phyloP scores from a whole-genome alignment of 2,113 vertebrate genomes.

The Arizona elegans region DNA sequence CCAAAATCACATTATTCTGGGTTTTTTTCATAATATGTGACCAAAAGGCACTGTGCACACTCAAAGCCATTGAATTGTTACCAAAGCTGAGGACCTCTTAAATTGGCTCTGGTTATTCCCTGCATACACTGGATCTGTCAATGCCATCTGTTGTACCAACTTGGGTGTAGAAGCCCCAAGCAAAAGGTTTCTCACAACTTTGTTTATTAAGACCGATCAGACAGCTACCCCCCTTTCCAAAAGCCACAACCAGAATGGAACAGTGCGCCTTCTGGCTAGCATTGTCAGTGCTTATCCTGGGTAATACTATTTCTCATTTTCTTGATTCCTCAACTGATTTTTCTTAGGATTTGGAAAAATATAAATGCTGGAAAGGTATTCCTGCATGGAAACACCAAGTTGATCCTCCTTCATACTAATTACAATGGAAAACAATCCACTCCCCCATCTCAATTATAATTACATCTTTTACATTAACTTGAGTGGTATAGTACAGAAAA shows the following conservation, averaged over 20 bases:
- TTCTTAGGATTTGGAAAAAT: background rate
- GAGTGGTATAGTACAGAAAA: background rate
- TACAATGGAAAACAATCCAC: background rate
- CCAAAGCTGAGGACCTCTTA: constrained; percentile 47
- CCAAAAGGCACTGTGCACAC: constrained; percentile 59
- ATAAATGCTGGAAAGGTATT: background rate
- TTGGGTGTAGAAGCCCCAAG: background rate
- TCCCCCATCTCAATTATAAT: background rate
- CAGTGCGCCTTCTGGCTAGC: background rate
- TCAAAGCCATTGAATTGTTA: constrained; percentile 66
- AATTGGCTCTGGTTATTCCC: constrained; percentile 29
- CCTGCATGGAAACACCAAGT: background rate
- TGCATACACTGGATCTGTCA: background rate
- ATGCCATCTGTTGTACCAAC: background rate
- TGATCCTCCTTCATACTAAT: background rate
- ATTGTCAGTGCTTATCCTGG: background rate
- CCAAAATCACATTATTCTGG: background rate
- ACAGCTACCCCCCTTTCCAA: constrained; percentile 5
- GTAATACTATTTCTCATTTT: background rate
- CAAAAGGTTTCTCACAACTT: background rate
- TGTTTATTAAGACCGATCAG: constrained; percentile 9
- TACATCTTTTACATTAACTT: background rate
- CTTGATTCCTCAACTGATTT: background rate
- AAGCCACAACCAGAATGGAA: background rate
- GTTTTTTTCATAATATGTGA: constrained; percentile 44